These are phyloP conservation scores for Halcyon chelicuti DNA, from an alignment of 2,797 vertebrate species.

Conservation along the genomic window DNA sequence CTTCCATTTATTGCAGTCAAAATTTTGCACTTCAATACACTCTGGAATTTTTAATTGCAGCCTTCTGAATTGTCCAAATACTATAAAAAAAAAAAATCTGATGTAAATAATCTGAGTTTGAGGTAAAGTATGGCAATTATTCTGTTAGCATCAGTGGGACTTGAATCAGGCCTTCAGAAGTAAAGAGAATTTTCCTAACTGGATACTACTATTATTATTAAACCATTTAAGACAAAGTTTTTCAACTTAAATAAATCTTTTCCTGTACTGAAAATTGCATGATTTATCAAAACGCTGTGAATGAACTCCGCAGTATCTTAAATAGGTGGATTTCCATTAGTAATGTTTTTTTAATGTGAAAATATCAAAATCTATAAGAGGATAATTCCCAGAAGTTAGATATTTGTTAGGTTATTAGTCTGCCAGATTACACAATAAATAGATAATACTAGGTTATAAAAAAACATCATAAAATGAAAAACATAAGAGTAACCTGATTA, in stretches of 20 bases:
- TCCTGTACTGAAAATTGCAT: not conserved
- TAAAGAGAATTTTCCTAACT: not conserved
- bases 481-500: slow-evolving; percentile 6
- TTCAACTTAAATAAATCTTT: not conserved
- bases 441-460: slow-evolving; percentile 12
- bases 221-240: not conserved
- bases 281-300: not conserved
- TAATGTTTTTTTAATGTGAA: not conserved
- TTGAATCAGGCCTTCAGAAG: not conserved
- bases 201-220: not conserved
- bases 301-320: not conserved
- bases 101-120: not conserved
- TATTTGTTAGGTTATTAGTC: slow-evolving; percentile 8
- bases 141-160: not conserved
- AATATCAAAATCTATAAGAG: not conserved
- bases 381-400: not conserved
- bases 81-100: not conserved
- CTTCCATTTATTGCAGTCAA: not conserved
- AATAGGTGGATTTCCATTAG: slow-evolving; percentile 3
- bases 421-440: slow-evolving; percentile 25
- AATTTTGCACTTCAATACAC: not conserved
- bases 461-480: slow-evolving; percentile 20
- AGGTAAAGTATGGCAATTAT: not conserved
- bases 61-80: not conserved
- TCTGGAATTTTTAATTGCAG: not conserved